Evolutionary conservation across 2,113 vertebrate species (phyloP).

Genomic region (Elanoides forficatus): DNA sequence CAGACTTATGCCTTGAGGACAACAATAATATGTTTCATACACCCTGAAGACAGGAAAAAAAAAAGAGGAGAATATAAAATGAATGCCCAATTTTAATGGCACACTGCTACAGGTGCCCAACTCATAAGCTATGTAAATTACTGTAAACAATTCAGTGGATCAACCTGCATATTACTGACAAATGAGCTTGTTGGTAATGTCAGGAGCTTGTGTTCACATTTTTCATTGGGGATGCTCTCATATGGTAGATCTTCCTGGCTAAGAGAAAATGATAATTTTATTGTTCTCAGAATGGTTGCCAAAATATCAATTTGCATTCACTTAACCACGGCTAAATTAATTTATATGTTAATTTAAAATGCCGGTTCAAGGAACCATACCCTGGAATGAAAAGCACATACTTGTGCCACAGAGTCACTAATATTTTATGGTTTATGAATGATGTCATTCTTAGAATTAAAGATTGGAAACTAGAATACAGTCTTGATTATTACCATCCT

Average conservation of each 20-base stretch:
- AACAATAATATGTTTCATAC: not conserved
- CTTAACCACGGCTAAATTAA: slow-evolving; percentile 1
- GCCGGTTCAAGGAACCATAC: not conserved
- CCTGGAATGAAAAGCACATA: not conserved
- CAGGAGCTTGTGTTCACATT: not conserved
- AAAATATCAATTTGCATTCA: slow-evolving; percentile 4
- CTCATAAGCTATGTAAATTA: not conserved
- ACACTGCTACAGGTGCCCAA: not conserved
- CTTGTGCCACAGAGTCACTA: not conserved
- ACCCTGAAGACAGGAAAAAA: not conserved
- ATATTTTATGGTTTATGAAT: not conserved
- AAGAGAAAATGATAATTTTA: not conserved
- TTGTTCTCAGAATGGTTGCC: not conserved
- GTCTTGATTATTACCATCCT: not conserved
- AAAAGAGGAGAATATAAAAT: not conserved
- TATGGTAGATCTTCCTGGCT: not conserved
- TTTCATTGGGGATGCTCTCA: not conserved
- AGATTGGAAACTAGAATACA: not conserved
- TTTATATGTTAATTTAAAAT: not conserved
- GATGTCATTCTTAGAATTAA: not conserved
- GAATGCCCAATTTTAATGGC: not conserved
- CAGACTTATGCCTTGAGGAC: not conserved
- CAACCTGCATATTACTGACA: not conserved
- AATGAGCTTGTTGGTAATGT: not conserved
- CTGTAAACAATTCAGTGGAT: not conserved